Base-by-base conservation (phyloP, 2,113 vertebrate genomes). In the Eleginops maclovinus region DNA sequence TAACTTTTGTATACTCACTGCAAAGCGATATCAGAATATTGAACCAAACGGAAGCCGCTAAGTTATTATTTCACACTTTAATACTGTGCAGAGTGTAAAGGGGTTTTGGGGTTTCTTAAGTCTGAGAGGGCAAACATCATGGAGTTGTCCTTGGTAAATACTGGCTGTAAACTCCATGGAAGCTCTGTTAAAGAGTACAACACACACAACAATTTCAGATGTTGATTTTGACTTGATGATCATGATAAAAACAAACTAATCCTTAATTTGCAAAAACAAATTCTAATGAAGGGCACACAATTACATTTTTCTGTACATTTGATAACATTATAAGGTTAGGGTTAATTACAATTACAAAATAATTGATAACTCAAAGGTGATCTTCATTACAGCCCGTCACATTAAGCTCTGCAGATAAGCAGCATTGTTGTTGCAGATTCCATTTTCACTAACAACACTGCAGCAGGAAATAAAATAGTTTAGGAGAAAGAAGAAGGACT, bases 91-190 rank as follows among this genome's bases (percentile, higher is more conserved):
- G 26, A 11, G 9, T 58, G 28, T 60, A 24, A 63, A 47, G 12
- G 3, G 19, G 1, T 36, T 1, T 16, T 8, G 13, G 21, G 12
- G 14, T 21, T 58, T 28, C 12, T 13, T 65, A 6, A 21, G 22
- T 62, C 26, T 28, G 3, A 55, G 19, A 5, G 58, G 8, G 17
- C 8, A 8, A 43, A 56, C 26, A 24, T 22, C 19, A 31, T 15
- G 19, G 49, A 58, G 31, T 67, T 80, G 61, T 62, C 26, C 36
- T 28, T n/a, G n/a, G n/a, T n/a, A n/a, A n/a, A 1, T 13, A 43
- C 9, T 13, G n/a, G 15, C 15, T n/a, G n/a, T n/a, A n/a, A n/a
- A n/a, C n/a, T n/a, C n/a, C n/a, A n/a, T n/a, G n/a, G n/a, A n/a
- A n/a, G n/a, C n/a, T n/a, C 31, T 36, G 8, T 36, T 36, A 36